Evolutionary conservation across 2,113 vertebrate species (phyloP).

Genomic region (Proterorhinus semilunaris): DNA sequence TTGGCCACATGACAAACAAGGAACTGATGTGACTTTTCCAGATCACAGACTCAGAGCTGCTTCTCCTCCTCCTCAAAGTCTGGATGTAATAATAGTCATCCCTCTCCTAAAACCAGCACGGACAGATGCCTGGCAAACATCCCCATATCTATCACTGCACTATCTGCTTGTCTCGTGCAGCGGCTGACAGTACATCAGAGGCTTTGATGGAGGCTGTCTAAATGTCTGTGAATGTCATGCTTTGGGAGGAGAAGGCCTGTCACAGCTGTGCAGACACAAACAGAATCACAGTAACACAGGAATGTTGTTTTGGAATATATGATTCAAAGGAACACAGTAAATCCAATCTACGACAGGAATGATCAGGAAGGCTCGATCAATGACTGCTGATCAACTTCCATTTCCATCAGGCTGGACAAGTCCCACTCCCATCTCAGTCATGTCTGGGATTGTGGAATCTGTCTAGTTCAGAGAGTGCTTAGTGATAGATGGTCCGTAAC

Average conservation of each 20-base stretch:
- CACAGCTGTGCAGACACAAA: conserved; percentile 23
- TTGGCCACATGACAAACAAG: conserved; percentile 25
- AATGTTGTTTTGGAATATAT: conserved; percentile 22
- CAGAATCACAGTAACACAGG: conserved; percentile 3
- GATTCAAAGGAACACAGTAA: conserved; percentile 60
- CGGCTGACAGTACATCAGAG: conserved; percentile 65
- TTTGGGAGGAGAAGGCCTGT: conserved; percentile 40
- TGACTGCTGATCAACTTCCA: conserved; percentile 75
- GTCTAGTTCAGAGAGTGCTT: too few relatives aligned
- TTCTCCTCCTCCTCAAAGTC: conserved; percentile 52
- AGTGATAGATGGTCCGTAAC: too few relatives aligned
- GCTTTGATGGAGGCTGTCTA: conserved; percentile 61
- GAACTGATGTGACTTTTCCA: conserved; percentile 29
- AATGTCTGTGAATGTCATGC: conserved; percentile 59
- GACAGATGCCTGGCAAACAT: conserved; percentile 68
- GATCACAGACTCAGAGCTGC: conserved; percentile 43
- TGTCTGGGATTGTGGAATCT: too few relatives aligned
- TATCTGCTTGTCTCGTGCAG: conserved; percentile 61
- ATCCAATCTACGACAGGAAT: conserved; percentile 63
- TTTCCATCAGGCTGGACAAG: conserved; percentile 65
- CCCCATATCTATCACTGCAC: conserved; percentile 60
- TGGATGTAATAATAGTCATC: conserved; percentile 66
- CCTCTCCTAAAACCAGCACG: conserved; percentile 67
- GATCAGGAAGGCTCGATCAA: conserved; percentile 72
- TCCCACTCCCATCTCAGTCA: too few relatives aligned